phyloP scores from a whole-genome alignment of 2,888 invertebrate species.

The Sthenelais limicola region DNA sequence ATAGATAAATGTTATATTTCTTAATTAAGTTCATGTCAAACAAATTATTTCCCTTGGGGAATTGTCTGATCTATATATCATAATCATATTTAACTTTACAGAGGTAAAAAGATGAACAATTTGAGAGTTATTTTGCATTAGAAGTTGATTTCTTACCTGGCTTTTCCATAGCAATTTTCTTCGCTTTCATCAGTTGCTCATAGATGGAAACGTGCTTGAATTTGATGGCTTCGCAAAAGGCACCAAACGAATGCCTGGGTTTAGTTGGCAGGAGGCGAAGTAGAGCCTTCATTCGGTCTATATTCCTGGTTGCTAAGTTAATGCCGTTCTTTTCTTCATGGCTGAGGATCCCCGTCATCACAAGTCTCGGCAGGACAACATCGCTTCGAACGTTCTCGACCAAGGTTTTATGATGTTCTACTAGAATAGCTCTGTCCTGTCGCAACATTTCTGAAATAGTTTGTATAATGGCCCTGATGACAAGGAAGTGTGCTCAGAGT shows the following conservation, averaged over 20 bases:
- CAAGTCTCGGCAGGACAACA: slow-evolving; percentile 64
- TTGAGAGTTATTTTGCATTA: too few species aligned
- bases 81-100: too few species aligned
- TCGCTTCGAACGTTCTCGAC: slow-evolving; percentile 62
- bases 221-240: slow-evolving; percentile 62
- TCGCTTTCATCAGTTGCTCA: slow-evolving; percentile 60
- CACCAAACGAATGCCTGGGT: slow-evolving; percentile 46
- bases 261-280: slow-evolving; percentile 60
- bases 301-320: slow-evolving; percentile 22
- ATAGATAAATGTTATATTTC: too few species aligned
- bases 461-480: neutral
- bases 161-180: slow-evolving; percentile 51
- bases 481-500: neutral
- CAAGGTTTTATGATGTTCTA: slow-evolving; percentile 60
- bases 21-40: too few species aligned
- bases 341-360: slow-evolving; percentile 63
- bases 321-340: slow-evolving; percentile 62
- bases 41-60: too few species aligned
- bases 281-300: slow-evolving; percentile 59
- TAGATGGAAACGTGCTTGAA: slow-evolving; percentile 63
- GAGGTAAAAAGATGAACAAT: too few species aligned
- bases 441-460: slow-evolving; percentile 57
- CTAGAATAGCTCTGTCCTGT: slow-evolving; percentile 60
- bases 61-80: too few species aligned
- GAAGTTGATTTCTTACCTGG: slow-evolving; percentile 45